A percentile compares a stretch with the other conserved stretches of the same genome.
Conservation (phyloP, 2,113 vertebrate species). For the Nestor notabilis region DNA sequence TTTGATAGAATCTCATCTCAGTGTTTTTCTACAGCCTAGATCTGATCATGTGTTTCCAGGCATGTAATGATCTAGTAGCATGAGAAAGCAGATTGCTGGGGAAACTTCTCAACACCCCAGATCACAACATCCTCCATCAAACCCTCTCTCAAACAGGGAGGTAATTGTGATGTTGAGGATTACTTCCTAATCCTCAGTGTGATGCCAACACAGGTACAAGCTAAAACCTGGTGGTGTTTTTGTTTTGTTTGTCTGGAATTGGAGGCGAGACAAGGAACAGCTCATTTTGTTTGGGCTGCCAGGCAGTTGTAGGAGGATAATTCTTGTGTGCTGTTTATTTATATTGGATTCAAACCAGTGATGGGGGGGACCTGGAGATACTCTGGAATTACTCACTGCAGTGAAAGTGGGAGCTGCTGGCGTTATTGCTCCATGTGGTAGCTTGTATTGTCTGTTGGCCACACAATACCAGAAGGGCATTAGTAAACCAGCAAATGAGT, state of each 20-base stretch:
- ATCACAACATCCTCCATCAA: background rate
- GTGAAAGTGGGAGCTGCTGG: background rate
- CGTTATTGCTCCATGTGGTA: rapidly evolving
- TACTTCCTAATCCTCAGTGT: background rate
- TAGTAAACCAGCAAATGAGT: background rate
- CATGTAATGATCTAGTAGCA: background rate
- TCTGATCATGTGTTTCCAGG: background rate
- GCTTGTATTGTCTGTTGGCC: background rate
- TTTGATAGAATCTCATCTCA: background rate
- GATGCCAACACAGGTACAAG: background rate
- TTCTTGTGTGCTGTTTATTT: conserved; percentile 9
- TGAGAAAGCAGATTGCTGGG: background rate
- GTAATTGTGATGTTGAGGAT: background rate
- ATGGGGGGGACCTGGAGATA: background rate
- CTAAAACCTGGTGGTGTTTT: background rate
- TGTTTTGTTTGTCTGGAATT: background rate
- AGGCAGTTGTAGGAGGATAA: background rate
- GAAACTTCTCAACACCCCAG: background rate
- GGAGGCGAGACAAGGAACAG: background rate
- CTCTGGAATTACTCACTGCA: background rate
- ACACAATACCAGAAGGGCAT: background rate
- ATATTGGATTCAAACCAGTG: background rate
- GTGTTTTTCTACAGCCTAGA: background rate
- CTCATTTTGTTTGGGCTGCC: conserved; percentile 22
- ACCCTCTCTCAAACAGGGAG: rapidly evolving